phyloP scores from a whole-genome alignment of 2,113 vertebrate genomes.

The Ornithorhynchus anatinus region DNA sequence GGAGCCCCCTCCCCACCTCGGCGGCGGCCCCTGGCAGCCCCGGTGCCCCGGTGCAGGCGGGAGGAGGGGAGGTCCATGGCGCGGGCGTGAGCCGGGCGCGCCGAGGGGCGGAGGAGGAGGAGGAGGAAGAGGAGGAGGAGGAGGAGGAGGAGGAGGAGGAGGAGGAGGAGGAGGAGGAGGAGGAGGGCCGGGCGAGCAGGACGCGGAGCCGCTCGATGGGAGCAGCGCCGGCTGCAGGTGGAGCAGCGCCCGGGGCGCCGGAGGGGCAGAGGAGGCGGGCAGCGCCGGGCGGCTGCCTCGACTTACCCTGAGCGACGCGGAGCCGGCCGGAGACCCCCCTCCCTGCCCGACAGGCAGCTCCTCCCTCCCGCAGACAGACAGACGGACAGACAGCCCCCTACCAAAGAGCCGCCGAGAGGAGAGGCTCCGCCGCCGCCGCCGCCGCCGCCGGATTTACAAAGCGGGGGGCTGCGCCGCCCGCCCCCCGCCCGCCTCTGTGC shows the following conservation, averaged over 20 bases:
- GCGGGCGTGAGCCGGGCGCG: background rate
- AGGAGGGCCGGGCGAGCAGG: background rate
- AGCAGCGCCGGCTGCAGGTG: background rate
- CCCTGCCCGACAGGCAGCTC: constrained; percentile 44
- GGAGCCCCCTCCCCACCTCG: too few relatives aligned
- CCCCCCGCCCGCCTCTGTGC: background rate
- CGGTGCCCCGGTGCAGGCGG: background rate
- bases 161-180: too few relatives aligned
- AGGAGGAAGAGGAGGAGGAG: background rate
- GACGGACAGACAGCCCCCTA: background rate
- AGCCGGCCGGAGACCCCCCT: constrained; percentile 27
- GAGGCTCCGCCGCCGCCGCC: too few relatives aligned
- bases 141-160: background rate
- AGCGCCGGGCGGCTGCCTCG: background rate
- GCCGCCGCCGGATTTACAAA: background rate
- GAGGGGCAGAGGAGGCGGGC: background rate
- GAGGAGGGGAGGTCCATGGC: background rate
- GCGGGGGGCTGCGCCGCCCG: background rate
- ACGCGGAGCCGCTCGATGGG: background rate
- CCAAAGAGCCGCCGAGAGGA: background rate
- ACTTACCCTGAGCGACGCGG: constrained; percentile 33
- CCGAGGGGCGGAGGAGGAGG: background rate
- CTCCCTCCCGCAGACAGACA: background rate
- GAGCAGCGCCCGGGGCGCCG: background rate
- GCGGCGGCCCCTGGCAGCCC: too few relatives aligned